Base-by-base conservation (phyloP, 2,888 invertebrate species). In the Melipona beecheii region DNA sequence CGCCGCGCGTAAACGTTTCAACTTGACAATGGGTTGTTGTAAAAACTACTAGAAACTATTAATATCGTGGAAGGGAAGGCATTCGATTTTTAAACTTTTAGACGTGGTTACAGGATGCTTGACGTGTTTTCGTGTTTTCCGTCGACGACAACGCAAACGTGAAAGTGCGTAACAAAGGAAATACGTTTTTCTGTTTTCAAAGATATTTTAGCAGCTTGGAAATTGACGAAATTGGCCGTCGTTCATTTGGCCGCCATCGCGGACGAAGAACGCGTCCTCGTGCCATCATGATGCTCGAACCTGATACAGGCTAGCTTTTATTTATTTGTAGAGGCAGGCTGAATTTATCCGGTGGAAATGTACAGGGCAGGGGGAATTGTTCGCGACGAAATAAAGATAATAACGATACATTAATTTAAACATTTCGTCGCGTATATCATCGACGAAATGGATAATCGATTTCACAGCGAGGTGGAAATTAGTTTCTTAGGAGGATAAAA, bases 301-400 rank as follows among this genome's bases (percentile, higher is more conserved):
- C n/a, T 49, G 43, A 49, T 43, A 66, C 43, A n/a, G 4, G 4
- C 24, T 17, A 15, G 43, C n/a, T 66, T 43, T 43, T 66, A 66
- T 66, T 66, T 66, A 66, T 66, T 66, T 66, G 49, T 66, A 36
- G 24, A 17, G 66, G 17, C 36, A 24, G n/a, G 24, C 24, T n/a
- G 43, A 24, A 66, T 66, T n/a, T 66, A 66, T 66, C 2, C 49
- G 24, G 66, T 9, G 43, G 49, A n/a, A 66, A 66, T 66, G 43
- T 66, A 27, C 24, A 17, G 43, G 43, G 24, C 9, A n/a, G 43
- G 43, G 43, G 43, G 24, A 49, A 66, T 66, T 66, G n/a, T 36
- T 49, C 24, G 4, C 9, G 4, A 9, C n/a, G 9, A 24, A 43
- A 43, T 65, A 36, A 62, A 62, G 19, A 62, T n/a, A n/a, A n/a